These are phyloP conservation scores for Drosophila affinis DNA, from an alignment of 2,888 invertebrate species.

Conservation along the genomic window DNA sequence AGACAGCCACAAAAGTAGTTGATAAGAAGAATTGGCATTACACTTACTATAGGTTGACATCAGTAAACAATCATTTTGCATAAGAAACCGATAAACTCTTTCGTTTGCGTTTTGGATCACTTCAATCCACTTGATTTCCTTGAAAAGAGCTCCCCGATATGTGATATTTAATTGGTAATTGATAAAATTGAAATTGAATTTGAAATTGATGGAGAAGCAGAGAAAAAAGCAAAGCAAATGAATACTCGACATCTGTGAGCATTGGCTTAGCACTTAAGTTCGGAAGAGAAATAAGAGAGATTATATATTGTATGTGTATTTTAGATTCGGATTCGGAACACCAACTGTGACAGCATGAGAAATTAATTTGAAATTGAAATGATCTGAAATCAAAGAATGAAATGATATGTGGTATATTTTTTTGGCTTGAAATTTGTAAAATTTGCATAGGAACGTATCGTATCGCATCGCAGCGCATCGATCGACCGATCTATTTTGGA, in stretches of 20 bases:
- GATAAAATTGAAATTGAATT: constrained; percentile 46
- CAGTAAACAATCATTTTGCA: constrained; percentile 64
- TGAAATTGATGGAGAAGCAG: constrained; percentile 39
- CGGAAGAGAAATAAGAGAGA: constrained; percentile 40
- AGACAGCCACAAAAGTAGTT: constrained; percentile 71
- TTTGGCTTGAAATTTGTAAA: constrained; percentile 45
- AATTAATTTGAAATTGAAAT: constrained; percentile 41
- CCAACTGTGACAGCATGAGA: constrained; percentile 60
- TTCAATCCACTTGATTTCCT: constrained; percentile 59
- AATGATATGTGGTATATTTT: constrained; percentile 75
- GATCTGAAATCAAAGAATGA: constrained; percentile 59
- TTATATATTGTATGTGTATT: constrained; percentile 41
- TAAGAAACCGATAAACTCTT: constrained; percentile 31
- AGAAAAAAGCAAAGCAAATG: constrained; percentile 42
- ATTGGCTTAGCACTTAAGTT: constrained; percentile 73
- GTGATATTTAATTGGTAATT: constrained; percentile 80
- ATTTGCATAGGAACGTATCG: constrained; percentile 46
- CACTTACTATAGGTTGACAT: constrained; percentile 34
- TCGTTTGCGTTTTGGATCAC: constrained; percentile 65
- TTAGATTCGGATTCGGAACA: constrained; percentile 56
- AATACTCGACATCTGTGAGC: constrained; percentile 79
- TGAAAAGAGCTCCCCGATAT: constrained; percentile 82
- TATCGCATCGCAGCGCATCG: constrained; percentile 30
- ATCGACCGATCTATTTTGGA: constrained; percentile 59
- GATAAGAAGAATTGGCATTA: constrained; percentile 57